Evolutionary conservation across 2,797 vertebrate genomes (phyloP).

Genomic region (Rachycentron canadum): DNA sequence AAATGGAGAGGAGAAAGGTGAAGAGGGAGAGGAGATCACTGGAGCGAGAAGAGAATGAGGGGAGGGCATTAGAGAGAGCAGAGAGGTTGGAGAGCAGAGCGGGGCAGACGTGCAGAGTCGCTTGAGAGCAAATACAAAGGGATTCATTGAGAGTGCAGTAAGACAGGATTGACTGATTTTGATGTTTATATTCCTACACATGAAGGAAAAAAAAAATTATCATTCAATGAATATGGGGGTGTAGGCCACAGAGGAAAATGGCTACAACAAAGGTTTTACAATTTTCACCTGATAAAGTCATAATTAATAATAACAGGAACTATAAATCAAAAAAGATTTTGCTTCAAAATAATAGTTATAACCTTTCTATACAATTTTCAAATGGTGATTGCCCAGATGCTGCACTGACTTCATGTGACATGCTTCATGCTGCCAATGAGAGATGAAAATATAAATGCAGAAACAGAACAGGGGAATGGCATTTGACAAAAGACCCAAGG

Average conservation of each 20-base stretch:
- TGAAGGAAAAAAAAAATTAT: not conserved
- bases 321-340: not conserved
- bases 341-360: not conserved
- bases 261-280: not conserved
- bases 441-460: not conserved
- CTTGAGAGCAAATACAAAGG: slow-evolving; percentile 59
- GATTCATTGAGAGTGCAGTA: slow-evolving; percentile 35
- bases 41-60: slow-evolving; percentile 72
- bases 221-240: not conserved
- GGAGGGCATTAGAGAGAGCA: slow-evolving; percentile 65
- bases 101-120: slow-evolving; percentile 40
- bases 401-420: not conserved
- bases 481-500: not conserved
- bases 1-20: slow-evolving; percentile 67
- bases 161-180: slow-evolving; percentile 30
- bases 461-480: not conserved
- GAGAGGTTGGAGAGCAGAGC: slow-evolving; percentile 57
- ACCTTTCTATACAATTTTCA: not conserved
- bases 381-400: not conserved
- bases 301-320: not conserved
- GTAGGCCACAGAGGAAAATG: not conserved
- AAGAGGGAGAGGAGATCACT: slow-evolving; percentile 70
- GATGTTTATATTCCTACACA: not conserved
- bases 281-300: not conserved
- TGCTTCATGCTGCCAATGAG: not conserved